phyloP scores from a whole-genome alignment of 2,113 vertebrate species.

The Macrotus californicus region DNA sequence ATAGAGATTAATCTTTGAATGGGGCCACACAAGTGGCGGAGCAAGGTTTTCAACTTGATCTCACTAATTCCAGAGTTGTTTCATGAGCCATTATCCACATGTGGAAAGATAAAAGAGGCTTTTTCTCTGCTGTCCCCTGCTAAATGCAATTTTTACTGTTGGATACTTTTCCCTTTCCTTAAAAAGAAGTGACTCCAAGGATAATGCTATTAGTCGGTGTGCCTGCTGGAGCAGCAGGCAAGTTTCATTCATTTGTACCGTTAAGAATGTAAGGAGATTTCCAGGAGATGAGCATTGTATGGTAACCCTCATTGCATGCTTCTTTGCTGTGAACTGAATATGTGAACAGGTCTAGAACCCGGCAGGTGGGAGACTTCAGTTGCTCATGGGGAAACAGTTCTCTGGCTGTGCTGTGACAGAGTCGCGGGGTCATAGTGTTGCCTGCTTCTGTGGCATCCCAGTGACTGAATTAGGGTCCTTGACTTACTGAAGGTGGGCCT shows the following conservation, averaged over 20 bases:
- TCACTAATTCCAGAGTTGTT: not conserved
- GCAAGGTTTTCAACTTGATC: not conserved
- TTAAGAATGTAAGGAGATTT: not conserved
- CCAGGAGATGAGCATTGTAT: not conserved
- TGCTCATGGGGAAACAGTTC: not conserved
- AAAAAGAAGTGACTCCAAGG: not conserved
- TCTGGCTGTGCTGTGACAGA: not conserved
- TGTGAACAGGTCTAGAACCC: not conserved
- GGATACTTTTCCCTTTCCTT: not conserved
- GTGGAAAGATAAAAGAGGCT: not conserved
- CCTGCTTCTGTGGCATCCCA: not conserved
- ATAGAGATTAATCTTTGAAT: not conserved
- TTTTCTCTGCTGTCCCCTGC: not conserved
- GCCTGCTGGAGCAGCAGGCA: not conserved
- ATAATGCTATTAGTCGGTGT: not conserved
- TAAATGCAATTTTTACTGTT: not conserved
- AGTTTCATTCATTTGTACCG: not conserved
- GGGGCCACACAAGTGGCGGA: not conserved
- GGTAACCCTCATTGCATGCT: not conserved
- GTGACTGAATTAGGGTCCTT: not conserved
- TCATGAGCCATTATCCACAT: not conserved
- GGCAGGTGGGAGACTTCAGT: not conserved
- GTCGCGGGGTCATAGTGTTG: not conserved
- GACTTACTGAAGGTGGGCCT: not conserved
- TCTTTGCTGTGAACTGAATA: not conserved